Percentiles rank a stretch among this genome's conserved stretches.
phyloP scores from a whole-genome alignment of 2,888 invertebrate species.

The Clostera curtula region DNA sequence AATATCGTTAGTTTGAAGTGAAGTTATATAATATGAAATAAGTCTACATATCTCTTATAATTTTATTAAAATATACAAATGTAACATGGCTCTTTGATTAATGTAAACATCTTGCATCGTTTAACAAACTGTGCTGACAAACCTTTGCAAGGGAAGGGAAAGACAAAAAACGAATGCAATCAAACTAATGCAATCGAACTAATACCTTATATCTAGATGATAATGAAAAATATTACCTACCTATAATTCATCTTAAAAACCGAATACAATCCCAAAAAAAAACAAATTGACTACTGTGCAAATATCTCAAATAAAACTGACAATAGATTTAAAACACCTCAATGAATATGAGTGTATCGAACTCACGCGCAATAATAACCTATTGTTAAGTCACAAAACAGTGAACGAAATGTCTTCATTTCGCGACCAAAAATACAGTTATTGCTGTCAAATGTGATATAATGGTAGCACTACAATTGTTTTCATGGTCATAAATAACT shows the following conservation, averaged over 20 bases:
- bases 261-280: conserved; percentile 1
- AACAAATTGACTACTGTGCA: conserved; percentile 15
- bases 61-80: no score
- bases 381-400: conserved; percentile 40
- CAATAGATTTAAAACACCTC: conserved; percentile 22
- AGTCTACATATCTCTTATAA: no score
- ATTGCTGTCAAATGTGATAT: conserved; percentile 71
- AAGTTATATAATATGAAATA: no score
- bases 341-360: conserved; percentile 29
- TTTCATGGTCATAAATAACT: conserved; percentile 69
- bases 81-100: no score
- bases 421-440: conserved; percentile 59
- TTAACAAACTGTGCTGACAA: conserved; percentile 30
- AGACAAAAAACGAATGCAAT: no score
- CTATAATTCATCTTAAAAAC: not conserved
- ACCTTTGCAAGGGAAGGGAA: no score
- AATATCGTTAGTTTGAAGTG: no score
- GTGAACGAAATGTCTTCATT: conserved; percentile 59
- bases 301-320: conserved; percentile 12
- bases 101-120: conserved; percentile 51
- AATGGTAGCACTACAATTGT: conserved; percentile 73
- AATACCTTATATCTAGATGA: not conserved
- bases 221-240: not conserved
- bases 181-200: no score
- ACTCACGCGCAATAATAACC: conserved; percentile 37